Evolutionary conservation across 2,797 vertebrate genomes (phyloP).

Genomic region (Melanotaenia boesemani): DNA sequence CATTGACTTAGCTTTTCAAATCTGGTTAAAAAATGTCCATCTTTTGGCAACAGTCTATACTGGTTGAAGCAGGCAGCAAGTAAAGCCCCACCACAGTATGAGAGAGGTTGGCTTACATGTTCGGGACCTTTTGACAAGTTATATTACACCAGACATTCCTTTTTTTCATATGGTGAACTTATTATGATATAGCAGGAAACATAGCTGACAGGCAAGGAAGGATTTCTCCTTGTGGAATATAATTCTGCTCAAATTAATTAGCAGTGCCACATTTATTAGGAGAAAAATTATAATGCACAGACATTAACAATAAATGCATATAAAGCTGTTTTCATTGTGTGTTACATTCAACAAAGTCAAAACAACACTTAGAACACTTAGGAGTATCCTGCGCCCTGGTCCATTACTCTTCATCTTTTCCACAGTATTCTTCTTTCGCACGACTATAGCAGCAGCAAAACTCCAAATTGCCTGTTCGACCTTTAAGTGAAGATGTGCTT

Average conservation of each 20-base stretch:
- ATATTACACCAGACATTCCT: slow-evolving; percentile 9
- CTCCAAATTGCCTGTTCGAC: slow-evolving; percentile 57
- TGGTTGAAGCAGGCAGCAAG: not conserved
- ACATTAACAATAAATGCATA: slow-evolving; percentile 40
- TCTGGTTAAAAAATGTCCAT: not conserved
- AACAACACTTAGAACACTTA: slow-evolving; percentile 28
- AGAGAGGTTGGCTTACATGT: not conserved
- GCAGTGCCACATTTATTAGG: slow-evolving; percentile 17
- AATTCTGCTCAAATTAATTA: slow-evolving; percentile 47
- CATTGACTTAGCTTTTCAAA: not conserved
- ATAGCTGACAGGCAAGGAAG: slow-evolving; percentile 38
- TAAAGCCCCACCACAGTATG: not conserved
- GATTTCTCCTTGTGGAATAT: slow-evolving; percentile 19
- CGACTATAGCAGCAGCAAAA: slow-evolving; percentile 17
- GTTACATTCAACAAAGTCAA: slow-evolving; percentile 36
- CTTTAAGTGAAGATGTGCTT: slow-evolving; percentile 73
- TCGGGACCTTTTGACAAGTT: not conserved
- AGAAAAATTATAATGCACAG: slow-evolving; percentile 37
- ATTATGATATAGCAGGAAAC: slow-evolving; percentile 18
- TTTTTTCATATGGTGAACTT: slow-evolving; percentile 16
- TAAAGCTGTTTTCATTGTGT: slow-evolving; percentile 13
- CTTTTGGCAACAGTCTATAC: not conserved
- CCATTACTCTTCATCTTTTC: slow-evolving; percentile 15
- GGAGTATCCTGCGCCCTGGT: slow-evolving; percentile 14
- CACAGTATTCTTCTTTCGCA: slow-evolving; percentile 33